phyloP scores from a whole-genome alignment of 2,888 invertebrate genomes.

The Ochropleura plecta region DNA sequence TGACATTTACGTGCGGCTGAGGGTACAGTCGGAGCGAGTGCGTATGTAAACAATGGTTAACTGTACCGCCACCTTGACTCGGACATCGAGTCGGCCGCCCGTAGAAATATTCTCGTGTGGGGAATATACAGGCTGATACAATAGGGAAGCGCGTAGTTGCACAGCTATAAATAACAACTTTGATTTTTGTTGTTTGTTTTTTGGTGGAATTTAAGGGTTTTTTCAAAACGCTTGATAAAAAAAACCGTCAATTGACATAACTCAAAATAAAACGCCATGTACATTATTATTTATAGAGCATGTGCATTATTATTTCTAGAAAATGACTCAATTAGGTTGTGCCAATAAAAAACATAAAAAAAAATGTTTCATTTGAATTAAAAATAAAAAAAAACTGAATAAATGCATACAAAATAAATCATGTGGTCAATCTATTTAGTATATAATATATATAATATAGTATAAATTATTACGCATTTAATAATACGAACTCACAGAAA shows the following conservation, averaged over 20 bases:
- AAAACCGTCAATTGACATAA: too few relatives aligned
- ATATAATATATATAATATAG: not conserved
- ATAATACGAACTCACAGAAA: not conserved
- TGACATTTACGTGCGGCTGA: not conserved
- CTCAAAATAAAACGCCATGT: too few relatives aligned
- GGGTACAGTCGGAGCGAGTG: conserved; percentile 43
- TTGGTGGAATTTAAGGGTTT: not conserved
- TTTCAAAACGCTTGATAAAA: not conserved
- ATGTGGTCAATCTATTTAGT: not conserved
- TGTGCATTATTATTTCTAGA: too few relatives aligned
- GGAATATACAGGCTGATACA: conserved; percentile 42
- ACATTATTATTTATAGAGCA: too few relatives aligned
- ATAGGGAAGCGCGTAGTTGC: not conserved
- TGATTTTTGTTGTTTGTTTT: not conserved
- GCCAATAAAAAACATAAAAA: too few relatives aligned
- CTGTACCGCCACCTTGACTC: conserved; percentile 72
- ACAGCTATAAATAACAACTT: not conserved
- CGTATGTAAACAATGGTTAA: conserved; percentile 75
- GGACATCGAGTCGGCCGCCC: conserved; percentile 59
- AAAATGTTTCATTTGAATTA: not conserved
- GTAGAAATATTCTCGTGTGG: conserved; percentile 52
- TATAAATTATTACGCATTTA: not conserved
- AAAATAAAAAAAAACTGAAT: conserved; percentile 7
- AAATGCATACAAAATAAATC: not conserved
- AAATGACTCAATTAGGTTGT: too few relatives aligned